Evolutionary conservation across 2,797 vertebrate species (phyloP).

Genomic region (Vultur gryphus): DNA sequence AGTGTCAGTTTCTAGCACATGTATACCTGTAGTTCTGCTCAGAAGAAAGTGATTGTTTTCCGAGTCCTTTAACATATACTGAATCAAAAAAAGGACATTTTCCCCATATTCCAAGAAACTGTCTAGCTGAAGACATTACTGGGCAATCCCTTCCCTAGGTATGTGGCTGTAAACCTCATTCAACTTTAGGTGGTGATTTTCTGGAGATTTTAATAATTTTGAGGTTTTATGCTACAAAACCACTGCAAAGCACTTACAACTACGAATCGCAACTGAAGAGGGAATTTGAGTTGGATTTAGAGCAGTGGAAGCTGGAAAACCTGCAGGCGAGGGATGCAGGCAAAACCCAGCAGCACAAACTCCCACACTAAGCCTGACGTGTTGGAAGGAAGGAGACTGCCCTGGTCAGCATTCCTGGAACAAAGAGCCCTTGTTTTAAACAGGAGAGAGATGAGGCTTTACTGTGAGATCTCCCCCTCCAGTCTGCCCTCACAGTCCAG

Average conservation of each 20-base stretch:
- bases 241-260: neutral
- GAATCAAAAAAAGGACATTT: neutral
- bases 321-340: neutral
- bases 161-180: neutral
- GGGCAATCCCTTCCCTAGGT: neutral
- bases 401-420: neutral
- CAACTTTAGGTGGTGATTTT: neutral
- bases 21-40: neutral
- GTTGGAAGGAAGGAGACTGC: neutral
- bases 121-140: neutral
- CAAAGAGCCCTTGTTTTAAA: neutral
- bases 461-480: neutral
- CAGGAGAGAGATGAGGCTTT: neutral
- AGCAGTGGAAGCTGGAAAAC: neutral
- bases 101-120: neutral
- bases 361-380: rapidly evolving
- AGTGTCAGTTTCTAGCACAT: neutral
- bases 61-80: neutral
- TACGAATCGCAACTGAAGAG: neutral
- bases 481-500: neutral
- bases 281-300: neutral
- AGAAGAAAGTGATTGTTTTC: neutral
- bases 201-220: neutral
- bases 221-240: neutral
- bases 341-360: neutral